Conservation (phyloP, 2,888 invertebrate genomes). For the Acrobasis consociella region DNA sequence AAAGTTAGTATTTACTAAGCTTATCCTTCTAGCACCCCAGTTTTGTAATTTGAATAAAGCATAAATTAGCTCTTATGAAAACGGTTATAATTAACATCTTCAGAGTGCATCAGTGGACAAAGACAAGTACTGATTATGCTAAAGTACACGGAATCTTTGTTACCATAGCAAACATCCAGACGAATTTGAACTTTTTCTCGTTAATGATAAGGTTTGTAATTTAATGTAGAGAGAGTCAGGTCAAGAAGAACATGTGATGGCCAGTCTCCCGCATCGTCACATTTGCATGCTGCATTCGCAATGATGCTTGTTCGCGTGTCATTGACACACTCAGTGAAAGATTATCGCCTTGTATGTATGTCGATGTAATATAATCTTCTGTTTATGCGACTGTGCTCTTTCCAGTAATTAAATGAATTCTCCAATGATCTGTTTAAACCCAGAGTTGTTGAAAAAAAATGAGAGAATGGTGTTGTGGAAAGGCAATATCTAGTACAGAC, state of each 20-base stretch:
- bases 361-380: conserved; percentile 18
- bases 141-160: conserved; percentile 33
- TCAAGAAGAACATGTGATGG: conserved; percentile 55
- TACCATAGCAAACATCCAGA: conserved; percentile 26
- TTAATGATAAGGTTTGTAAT: conserved; percentile 32
- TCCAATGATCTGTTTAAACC: neutral
- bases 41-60: neutral
- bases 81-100: conserved; percentile 40
- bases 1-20: too few relatives aligned
- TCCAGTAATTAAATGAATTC: neutral
- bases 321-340: conserved; percentile 33
- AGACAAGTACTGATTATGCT: conserved; percentile 53
- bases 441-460: too few relatives aligned
- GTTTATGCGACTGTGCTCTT: conserved; percentile 1
- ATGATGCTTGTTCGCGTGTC: conserved; percentile 40
- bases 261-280: conserved; percentile 54
- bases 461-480: neutral
- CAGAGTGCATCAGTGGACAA: conserved; percentile 41
- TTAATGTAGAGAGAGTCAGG: conserved; percentile 36
- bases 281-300: conserved; percentile 48
- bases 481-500: too few relatives aligned
- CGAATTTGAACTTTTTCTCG: conserved; percentile 33
- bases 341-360: conserved; percentile 26
- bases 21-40: neutral
- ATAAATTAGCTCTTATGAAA: conserved; percentile 21